These are phyloP conservation scores for Spongia lamella DNA, from an alignment of 37 sponge, comb jelly and placozoan species.

Conservation along the genomic window DNA sequence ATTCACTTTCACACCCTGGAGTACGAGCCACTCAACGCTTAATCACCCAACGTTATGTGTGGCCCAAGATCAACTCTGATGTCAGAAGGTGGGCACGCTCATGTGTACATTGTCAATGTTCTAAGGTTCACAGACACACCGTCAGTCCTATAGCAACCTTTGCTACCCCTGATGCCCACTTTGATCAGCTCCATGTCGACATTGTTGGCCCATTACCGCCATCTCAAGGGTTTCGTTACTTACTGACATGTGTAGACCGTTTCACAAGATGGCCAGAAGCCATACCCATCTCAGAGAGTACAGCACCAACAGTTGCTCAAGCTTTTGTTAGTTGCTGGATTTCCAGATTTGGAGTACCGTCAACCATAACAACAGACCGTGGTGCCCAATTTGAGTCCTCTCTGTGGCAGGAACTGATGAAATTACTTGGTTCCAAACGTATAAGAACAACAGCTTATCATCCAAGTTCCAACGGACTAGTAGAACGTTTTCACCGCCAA, in stretches of 20 bases:
- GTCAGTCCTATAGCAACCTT: conserved; percentile 3
- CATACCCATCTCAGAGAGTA: conserved; percentile 23
- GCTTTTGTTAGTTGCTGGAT: conserved; percentile 30
- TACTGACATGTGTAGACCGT: conserved; percentile 31
- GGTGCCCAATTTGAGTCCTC: conserved; percentile 65
- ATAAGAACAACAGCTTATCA: conserved; percentile 56
- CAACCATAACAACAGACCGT: conserved; percentile 66
- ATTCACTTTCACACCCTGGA: conserved; percentile 30
- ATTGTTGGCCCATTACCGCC: conserved; percentile 30
- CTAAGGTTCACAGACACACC: conserved; percentile 20
- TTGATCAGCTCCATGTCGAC: conserved; percentile 30
- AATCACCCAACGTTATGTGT: conserved; percentile 32
- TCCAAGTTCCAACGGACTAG: conserved; percentile 62
- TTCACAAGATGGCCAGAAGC: conserved; percentile 54
- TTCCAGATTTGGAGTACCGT: conserved; percentile 16
- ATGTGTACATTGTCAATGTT: too few species aligned
- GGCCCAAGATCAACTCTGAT: conserved; percentile 53
- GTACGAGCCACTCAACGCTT: conserved; percentile 19
- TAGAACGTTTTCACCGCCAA: conserved; percentile 59
- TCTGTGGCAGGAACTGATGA: conserved; percentile 43
- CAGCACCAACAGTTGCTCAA: conserved; percentile 27
- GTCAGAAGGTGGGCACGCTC: conserved; percentile 27
- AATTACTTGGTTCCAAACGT: conserved; percentile 36
- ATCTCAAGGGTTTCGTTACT: too few species aligned
- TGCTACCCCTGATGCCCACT: conserved; percentile 16